Conservation (phyloP, 2,888 invertebrate genomes). For the Hypercompe scribonia region DNA sequence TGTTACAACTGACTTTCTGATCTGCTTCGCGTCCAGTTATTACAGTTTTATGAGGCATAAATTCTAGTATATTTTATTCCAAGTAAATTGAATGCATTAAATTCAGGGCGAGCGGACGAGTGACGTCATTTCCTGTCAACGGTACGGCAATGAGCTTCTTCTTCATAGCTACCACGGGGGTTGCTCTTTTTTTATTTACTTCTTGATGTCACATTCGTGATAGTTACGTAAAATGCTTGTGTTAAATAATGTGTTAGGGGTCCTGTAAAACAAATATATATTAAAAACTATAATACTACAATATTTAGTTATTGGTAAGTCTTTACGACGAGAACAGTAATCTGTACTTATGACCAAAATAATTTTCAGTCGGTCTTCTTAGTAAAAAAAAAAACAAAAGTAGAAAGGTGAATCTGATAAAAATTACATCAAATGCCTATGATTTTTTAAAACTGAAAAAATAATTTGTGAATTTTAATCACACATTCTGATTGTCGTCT, state of each 20-base stretch:
- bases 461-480: too few relatives aligned
- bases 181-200: slow-evolving; percentile 16
- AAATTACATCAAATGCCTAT: too few relatives aligned
- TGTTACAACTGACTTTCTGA: neutral
- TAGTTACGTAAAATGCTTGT: slow-evolving; percentile 18
- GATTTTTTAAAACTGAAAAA: too few relatives aligned
- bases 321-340: too few relatives aligned
- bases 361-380: too few relatives aligned
- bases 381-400: too few relatives aligned
- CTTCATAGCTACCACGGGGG: slow-evolving; percentile 27
- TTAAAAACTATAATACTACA: neutral
- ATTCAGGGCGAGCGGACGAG: slow-evolving; percentile 20
- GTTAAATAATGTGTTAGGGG: slow-evolving; percentile 16
- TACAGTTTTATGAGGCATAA: neutral
- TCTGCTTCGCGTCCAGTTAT: neutral
- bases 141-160: slow-evolving; percentile 44
- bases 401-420: too few relatives aligned
- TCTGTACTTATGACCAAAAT: too few relatives aligned
- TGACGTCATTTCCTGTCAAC: slow-evolving; percentile 51
- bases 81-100: slow-evolving; percentile 24
- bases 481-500: too few relatives aligned
- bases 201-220: slow-evolving; percentile 19
- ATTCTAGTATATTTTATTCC: neutral
- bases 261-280: too few relatives aligned
- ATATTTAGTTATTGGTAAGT: neutral